A percentile compares a stretch with the other conserved stretches of the same genome.
phyloP scores from a whole-genome alignment of 2,113 vertebrate genomes.

The Clarias magur region DNA sequence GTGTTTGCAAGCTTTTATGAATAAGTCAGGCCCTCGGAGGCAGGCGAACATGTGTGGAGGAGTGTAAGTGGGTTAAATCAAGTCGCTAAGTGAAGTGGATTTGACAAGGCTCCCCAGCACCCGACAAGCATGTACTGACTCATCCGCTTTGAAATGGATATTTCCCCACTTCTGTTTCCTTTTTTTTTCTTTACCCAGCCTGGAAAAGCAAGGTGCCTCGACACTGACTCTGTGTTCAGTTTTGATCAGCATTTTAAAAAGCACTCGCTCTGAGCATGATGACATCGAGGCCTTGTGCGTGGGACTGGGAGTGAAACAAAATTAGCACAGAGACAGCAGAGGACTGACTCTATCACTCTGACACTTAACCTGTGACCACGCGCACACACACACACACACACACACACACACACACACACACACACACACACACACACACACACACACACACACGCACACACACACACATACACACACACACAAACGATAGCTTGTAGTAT shows the following conservation, averaged over 20 bases:
- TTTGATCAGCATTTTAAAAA: conserved; percentile 51
- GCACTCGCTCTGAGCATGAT: not conserved
- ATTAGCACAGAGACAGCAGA: conserved; percentile 61
- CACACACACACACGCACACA: not conserved
- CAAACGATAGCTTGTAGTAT: not conserved
- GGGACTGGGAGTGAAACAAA: conserved; percentile 44
- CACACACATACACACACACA: not conserved
- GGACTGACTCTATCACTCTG: conserved; percentile 29
- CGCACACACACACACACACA: not conserved
- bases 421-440: too few relatives aligned
- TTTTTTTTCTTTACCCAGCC: not conserved
- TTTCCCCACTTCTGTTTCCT: conserved; percentile 23
- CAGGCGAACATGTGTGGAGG: conserved; percentile 21
- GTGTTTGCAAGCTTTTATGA: conserved; percentile 44
- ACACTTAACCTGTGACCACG: conserved; percentile 37
- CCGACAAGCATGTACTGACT: conserved; percentile 37
- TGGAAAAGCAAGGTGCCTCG: not conserved
- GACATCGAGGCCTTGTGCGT: not conserved
- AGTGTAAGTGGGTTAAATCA: conserved; percentile 52
- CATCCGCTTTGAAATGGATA: conserved; percentile 46
- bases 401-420: not conserved
- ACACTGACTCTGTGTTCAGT: not conserved
- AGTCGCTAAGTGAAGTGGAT: conserved; percentile 43
- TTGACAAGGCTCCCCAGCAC: conserved; percentile 43
- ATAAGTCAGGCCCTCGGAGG: conserved; percentile 35